Percentiles rank a stretch among this genome's conserved stretches.
phyloP scores from a whole-genome alignment of 2,888 invertebrate species.

The Desoria tigrina region DNA sequence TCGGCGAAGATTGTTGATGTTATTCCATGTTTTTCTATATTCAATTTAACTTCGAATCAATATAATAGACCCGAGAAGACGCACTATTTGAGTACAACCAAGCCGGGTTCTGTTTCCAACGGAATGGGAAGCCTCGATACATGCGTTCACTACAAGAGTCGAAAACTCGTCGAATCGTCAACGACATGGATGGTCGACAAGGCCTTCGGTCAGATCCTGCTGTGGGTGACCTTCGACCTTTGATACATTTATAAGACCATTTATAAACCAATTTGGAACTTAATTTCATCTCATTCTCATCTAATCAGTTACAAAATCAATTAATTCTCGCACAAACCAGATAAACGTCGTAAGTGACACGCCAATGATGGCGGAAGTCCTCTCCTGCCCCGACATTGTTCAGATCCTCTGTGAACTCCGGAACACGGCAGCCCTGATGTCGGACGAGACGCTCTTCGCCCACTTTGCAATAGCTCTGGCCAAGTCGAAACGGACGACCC shows the following conservation, averaged over 20 bases:
- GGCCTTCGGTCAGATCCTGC: conserved; percentile 35
- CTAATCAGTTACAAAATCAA: background rate
- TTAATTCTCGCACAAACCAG: conserved; percentile 7
- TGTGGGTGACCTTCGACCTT: background rate
- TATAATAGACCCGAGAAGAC: conserved; percentile 20
- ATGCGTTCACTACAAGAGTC: conserved; percentile 41
- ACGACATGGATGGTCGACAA: conserved; percentile 39
- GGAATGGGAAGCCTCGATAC: conserved; percentile 38
- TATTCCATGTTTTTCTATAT: too few species aligned
- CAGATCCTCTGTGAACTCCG: conserved; percentile 42
- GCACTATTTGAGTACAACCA: conserved; percentile 32
- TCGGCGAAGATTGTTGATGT: too few species aligned
- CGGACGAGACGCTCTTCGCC: conserved; percentile 31
- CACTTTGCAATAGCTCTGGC: conserved; percentile 34
- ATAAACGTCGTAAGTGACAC: conserved; percentile 44
- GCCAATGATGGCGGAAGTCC: conserved; percentile 38
- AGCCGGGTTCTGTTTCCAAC: conserved; percentile 34
- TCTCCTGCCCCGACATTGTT: conserved; percentile 38
- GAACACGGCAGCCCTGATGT: conserved; percentile 41
- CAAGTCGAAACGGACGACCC: conserved; percentile 21
- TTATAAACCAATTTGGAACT: conserved; percentile 30
- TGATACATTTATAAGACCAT: too few species aligned
- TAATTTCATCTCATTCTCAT: conserved; percentile 16
- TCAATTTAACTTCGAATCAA: too few species aligned
- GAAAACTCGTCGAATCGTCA: conserved; percentile 39